Evolutionary conservation across 2,888 invertebrate species (phyloP).

Genomic region (Eretmocerus hayati): DNA sequence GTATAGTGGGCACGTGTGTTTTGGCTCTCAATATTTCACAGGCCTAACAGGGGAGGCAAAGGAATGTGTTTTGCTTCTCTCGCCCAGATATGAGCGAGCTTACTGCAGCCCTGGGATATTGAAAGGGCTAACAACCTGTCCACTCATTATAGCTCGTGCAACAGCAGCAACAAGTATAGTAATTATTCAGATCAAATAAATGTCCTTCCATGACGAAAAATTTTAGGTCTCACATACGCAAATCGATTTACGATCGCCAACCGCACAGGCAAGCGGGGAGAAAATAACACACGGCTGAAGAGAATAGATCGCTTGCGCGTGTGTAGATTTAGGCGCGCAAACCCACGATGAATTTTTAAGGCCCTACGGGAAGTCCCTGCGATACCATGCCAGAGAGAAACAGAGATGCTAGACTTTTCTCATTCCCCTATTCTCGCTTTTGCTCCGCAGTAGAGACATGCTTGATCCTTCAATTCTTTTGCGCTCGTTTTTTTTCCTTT

Average conservation of each 20-base stretch:
- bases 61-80: background rate
- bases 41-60: constrained; percentile 1
- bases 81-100: too few relatives aligned
- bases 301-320: constrained; percentile 24
- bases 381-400: background rate
- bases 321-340: constrained; percentile 38
- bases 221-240: constrained; percentile 13
- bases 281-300: constrained; percentile 9
- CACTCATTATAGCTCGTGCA: constrained; percentile 11
- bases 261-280: constrained; percentile 1
- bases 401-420: background rate
- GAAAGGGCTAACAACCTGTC: constrained; percentile 12
- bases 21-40: constrained; percentile 15
- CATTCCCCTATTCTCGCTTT: background rate
- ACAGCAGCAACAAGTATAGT: constrained; percentile 11
- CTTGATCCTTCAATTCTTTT: constrained; percentile 32
- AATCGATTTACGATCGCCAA: constrained; percentile 26
- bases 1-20: constrained; percentile 1
- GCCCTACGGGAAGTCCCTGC: constrained; percentile 23
- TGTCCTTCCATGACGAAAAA: constrained; percentile 14
- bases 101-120: constrained; percentile 17
- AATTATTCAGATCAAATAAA: constrained; percentile 15
- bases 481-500: constrained; percentile 21
- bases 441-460: constrained; percentile 1
- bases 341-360: constrained; percentile 38